A percentile compares a stretch with the other conserved stretches of the same genome.
These are phyloP conservation scores for Chrysolina americana DNA, from an alignment of 2,888 invertebrate species.

Conservation along the genomic window DNA sequence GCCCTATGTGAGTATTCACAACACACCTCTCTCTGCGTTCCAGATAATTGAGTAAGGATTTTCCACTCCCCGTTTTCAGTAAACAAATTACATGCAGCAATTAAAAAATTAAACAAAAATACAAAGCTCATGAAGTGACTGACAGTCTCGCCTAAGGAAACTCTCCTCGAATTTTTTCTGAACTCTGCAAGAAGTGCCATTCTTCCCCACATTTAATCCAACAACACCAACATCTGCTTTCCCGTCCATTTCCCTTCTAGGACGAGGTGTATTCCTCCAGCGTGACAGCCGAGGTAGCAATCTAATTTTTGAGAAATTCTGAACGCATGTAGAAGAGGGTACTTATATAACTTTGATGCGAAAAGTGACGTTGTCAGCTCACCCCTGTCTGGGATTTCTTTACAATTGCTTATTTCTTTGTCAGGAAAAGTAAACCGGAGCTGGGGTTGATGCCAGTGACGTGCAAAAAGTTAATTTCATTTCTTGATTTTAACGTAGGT, in stretches of 20 bases:
- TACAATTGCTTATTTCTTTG: slow-evolving; percentile 40
- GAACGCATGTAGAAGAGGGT: slow-evolving; percentile 46
- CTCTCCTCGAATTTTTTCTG: background rate
- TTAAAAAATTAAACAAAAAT: background rate
- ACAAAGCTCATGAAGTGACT: background rate
- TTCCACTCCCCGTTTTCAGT: no score
- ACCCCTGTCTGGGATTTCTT: slow-evolving; percentile 40
- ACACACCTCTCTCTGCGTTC: no score
- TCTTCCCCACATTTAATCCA: slow-evolving; percentile 31
- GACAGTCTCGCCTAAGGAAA: background rate
- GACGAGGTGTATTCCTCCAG: slow-evolving; percentile 40
- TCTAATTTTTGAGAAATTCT: slow-evolving; percentile 53
- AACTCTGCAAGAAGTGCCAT: background rate
- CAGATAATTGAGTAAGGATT: no score
- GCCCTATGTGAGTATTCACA: no score
- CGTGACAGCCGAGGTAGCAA: slow-evolving; percentile 40
- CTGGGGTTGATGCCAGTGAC: background rate
- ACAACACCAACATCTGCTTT: slow-evolving; percentile 38
- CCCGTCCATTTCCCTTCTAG: slow-evolving; percentile 40
- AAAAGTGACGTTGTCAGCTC: slow-evolving; percentile 48
- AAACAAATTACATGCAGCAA: background rate
- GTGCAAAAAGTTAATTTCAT: slow-evolving; percentile 31
- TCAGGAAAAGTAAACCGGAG: slow-evolving; percentile 1
- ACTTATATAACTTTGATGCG: slow-evolving; percentile 49
- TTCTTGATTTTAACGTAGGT: no score